Base-by-base conservation (phyloP, 1,140 invertebrate species). In the Bombus affinis region DNA sequence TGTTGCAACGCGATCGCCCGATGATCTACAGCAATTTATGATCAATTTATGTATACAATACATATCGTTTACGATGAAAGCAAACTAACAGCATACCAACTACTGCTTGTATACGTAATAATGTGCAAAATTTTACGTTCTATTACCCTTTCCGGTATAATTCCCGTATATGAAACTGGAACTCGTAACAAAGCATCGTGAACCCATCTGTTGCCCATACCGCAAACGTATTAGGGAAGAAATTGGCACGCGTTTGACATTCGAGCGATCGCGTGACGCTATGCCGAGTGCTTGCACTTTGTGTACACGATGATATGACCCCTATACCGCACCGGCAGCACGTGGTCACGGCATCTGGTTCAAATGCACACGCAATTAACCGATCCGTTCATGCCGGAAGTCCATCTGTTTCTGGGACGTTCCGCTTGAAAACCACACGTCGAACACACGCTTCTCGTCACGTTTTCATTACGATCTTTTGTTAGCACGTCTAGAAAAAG, bases 321-420 rank as follows among this genome's bases (percentile, higher is more conserved):
- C 35, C 25, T 70, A 35, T 80, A 37, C 66, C 81, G 68, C 59
- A 68, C 22, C 32, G 77, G 79, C 68, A 81, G 79, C 75, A 85
- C 80, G 85, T 81, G 87, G 72, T 85, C 71, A 66, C 81, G 81
- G 68, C 85, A 89, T 74, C 72, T 89, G 87, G 79, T 73, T 76
- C 47, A 72, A 76, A 77, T 68, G 59, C 68, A 74, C 68, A 37
- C 76, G 81, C 77, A 90, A 89, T 89, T 90, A 89, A 77, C 84
- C 72, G 57, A 90, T 86, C 73, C 53, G 80, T 86, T 86, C 62
- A 39, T 81, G 77, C 66, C 84, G 88, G 80, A 89, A 89, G 84
- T 89, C 76, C 87, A 86, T 89, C 44, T 83, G 84, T 86, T 77
- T 83, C 70, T 47, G 42, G 39, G 70, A 88, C 68, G 81, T 81